Evolutionary conservation across 2,888 invertebrate genomes (phyloP), one percentile per base, ranked within the genome.

Genomic region (Oasisia sp.): DNA sequence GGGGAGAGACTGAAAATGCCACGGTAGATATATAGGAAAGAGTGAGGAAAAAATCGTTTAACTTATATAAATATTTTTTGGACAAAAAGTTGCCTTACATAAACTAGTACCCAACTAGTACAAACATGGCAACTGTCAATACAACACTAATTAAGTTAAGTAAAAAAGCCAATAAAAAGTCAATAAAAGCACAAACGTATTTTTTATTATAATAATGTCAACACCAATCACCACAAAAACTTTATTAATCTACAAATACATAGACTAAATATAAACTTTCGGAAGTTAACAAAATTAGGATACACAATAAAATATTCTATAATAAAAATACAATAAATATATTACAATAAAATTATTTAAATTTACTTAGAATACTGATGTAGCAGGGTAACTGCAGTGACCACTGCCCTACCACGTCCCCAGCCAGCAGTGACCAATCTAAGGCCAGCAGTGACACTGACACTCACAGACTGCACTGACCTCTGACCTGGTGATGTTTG

Each of bases 401-500:
- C 58, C 58, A 74, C 14, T 74, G 27, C 1, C 74, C 27, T 50
- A 12, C 50, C 9, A 19, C 27, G 74, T 19, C 74, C 58, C 32
- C 90, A 50, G 12, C 7, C 50, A 11, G 50, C 50, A 50, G 8
- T 74, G 27, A 74, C 19, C 74, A 27, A 96, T 95, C 93, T 94
- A 92, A 32, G 96, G 95, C 95, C 95, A 95, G 92, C 95, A 95
- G 58, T 94, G 12, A 50, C 1, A 50, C 50, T 89, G 32, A 32
- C 4, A 0, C 19, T 14, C 12, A n/a, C 32, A 89, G 27, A 74
- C 7, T 74, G 27, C 27, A 74, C 3, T 27, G 27, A 27, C 74
- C 74, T 27, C 27, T 74, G 74, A 19, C 74, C 74, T 50, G 9
- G 27, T 74, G 74, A 74, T 19, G 19, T 89, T 92, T 74, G 74